Conservation (phyloP, 2,797 vertebrate genomes). For the Sparidentex hasta region DNA sequence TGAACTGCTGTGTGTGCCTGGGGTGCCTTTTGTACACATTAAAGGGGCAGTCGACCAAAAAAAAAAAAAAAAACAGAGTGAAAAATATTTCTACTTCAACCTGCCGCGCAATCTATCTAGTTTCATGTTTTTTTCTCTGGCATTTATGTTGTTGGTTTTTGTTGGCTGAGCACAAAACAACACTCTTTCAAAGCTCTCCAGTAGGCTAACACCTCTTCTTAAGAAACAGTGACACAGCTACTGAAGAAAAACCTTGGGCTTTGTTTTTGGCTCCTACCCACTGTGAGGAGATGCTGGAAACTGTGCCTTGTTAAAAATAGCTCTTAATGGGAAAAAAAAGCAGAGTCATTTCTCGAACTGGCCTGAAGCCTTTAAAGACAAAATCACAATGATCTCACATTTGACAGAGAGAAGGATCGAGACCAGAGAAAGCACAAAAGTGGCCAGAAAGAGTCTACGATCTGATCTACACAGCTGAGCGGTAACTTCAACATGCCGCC, state of each 20-base stretch:
- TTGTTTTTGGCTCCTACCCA: neutral
- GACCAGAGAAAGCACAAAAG: neutral
- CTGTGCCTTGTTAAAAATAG: neutral
- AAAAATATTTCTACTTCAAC: neutral
- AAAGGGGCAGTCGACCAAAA: constrained; percentile 11
- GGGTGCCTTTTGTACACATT: neutral
- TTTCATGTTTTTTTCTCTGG: neutral
- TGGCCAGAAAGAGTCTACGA: neutral
- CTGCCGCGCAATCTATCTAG: neutral
- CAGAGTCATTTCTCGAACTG: neutral
- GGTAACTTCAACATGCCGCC: neutral
- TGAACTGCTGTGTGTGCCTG: neutral
- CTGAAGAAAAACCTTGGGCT: neutral
- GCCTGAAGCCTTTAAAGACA: constrained; percentile 1
- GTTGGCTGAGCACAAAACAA: neutral
- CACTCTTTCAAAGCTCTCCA: neutral
- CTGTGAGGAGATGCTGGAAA: neutral
- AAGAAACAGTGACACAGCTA: neutral
- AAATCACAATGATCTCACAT: neutral
- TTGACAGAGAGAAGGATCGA: neutral
- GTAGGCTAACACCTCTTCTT: neutral
- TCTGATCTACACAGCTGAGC: neutral
- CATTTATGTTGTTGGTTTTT: neutral
- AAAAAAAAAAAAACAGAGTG: neutral
- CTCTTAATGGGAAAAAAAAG: neutral